These are phyloP conservation scores for Chloromyia formosa DNA, from an alignment of 2,888 invertebrate genomes.

Conservation along the genomic window DNA sequence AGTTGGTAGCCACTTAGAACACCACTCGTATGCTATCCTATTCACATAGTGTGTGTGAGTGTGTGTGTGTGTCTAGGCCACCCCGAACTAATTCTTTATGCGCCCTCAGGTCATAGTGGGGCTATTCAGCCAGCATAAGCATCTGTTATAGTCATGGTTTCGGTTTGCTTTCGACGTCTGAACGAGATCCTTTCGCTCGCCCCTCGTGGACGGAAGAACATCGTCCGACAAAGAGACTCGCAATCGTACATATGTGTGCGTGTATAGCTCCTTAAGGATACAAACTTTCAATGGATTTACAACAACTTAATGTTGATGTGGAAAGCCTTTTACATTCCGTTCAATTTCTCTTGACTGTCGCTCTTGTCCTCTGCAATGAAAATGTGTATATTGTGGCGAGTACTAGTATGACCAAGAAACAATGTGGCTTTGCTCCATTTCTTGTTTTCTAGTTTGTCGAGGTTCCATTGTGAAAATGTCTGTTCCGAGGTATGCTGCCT, in stretches of 20 bases:
- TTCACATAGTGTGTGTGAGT: neutral
- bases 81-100: neutral
- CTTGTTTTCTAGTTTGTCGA: slow-evolving; percentile 8
- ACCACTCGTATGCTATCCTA: neutral
- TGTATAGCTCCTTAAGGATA: neutral
- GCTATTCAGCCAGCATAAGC: neutral
- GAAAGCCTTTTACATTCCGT: slow-evolving; percentile 9
- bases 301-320: slow-evolving; percentile 35
- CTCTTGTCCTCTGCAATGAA: neutral
- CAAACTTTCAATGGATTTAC: slow-evolving; percentile 17
- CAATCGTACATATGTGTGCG: neutral
- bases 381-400: neutral
- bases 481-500: neutral
- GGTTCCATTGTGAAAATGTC: neutral
- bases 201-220: too few species aligned
- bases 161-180: too few species aligned
- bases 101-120: neutral
- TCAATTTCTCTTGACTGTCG: neutral
- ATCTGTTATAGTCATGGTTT: too few species aligned
- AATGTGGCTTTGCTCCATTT: slow-evolving; percentile 5
- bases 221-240: too few species aligned
- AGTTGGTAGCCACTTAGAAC: slow-evolving; percentile 11
- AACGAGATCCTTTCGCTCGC: too few species aligned
- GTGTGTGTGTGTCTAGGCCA: neutral
- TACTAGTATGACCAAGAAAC: neutral